These are phyloP conservation scores for Henicopernis longicauda DNA, from an alignment of 2,113 vertebrate genomes.

Conservation along the genomic window DNA sequence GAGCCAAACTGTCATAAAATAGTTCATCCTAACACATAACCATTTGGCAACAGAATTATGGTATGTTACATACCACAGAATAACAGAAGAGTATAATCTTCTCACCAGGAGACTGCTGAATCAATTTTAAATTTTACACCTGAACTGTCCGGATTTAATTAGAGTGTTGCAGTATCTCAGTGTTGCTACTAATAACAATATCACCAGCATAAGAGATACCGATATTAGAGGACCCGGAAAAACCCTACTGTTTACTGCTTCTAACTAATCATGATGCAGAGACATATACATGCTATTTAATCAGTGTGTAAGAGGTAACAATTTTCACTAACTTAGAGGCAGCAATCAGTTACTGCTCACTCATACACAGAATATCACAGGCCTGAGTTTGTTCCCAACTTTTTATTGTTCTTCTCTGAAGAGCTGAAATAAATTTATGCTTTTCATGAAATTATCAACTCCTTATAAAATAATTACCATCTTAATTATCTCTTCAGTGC, in stretches of 20 bases:
- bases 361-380: background rate
- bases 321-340: background rate
- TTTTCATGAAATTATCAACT: background rate
- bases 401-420: background rate
- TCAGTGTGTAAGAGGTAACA: background rate
- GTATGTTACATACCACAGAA: background rate
- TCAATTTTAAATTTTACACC: constrained; percentile 43
- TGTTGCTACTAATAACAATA: background rate
- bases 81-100: background rate
- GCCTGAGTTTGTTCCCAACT: background rate
- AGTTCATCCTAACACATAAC: constrained; percentile 6
- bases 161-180: background rate
- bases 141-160: constrained; percentile 31
- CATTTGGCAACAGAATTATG: background rate
- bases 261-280: background rate
- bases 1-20: constrained; percentile 28
- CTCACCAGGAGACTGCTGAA: background rate
- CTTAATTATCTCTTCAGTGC: background rate
- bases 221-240: background rate
- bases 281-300: background rate
- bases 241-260: background rate
- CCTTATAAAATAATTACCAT: background rate
- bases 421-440: background rate
- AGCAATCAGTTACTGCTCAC: background rate
- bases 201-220: background rate